These are phyloP conservation scores for Alouatta palliata DNA, from an alignment of 2,113 vertebrate genomes.

Conservation along the genomic window DNA sequence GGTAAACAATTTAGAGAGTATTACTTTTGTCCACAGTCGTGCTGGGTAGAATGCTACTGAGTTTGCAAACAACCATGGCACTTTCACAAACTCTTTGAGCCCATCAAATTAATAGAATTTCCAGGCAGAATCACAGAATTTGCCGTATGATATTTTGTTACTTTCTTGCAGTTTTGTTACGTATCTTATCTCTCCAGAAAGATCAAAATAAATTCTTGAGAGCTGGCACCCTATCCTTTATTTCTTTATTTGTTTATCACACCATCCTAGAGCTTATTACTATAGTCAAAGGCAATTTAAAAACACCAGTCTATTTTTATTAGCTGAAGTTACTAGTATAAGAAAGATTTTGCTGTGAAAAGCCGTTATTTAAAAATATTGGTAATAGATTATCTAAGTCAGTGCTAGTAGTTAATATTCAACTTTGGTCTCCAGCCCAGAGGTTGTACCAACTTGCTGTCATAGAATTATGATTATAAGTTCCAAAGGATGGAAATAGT, in stretches of 20 bases:
- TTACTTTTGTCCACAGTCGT: not conserved
- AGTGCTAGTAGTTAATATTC: conserved; percentile 24
- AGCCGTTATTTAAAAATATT: conserved; percentile 33
- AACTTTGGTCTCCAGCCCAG: conserved; percentile 31
- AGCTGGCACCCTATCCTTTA: not conserved
- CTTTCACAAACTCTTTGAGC: not conserved
- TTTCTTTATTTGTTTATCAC: not conserved
- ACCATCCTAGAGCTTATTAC: not conserved
- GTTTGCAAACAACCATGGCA: not conserved
- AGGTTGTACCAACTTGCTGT: not conserved
- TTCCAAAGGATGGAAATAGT: conserved; percentile 24
- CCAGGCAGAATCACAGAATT: not conserved
- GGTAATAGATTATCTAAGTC: not conserved
- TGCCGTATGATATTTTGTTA: not conserved
- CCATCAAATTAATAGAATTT: not conserved
- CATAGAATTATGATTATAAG: conserved; percentile 34
- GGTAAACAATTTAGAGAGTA: not conserved
- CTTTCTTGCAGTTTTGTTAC: not conserved
- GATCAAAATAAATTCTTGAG: not conserved
- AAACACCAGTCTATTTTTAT: not conserved
- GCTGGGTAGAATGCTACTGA: not conserved
- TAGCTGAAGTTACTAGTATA: conserved; percentile 39
- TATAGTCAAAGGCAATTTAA: not conserved
- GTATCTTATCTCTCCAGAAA: not conserved
- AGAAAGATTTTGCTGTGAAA: not conserved